Percentiles rank a stretch among this genome's conserved stretches.
phyloP scores from a whole-genome alignment of 2,113 vertebrate species.

The Spilogale gracilis region DNA sequence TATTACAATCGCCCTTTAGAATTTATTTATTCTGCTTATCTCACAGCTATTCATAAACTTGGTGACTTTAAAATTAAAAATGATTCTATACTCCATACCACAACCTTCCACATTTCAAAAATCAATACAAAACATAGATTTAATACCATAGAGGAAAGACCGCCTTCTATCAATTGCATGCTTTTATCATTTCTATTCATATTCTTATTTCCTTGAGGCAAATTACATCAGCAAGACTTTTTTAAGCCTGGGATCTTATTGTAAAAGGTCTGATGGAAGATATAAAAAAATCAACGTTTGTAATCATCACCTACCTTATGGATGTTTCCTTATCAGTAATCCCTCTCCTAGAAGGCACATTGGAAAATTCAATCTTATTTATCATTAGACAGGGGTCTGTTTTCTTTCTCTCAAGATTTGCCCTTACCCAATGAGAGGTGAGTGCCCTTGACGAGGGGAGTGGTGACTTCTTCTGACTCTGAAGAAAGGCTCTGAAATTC shows the following conservation, averaged over 20 bases:
- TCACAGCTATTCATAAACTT: constrained; percentile 23
- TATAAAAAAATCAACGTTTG: constrained; percentile 65
- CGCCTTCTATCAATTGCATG: constrained; percentile 32
- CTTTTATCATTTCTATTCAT: constrained; percentile 55
- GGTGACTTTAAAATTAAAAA: constrained; percentile 61
- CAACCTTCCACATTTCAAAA: constrained; percentile 68
- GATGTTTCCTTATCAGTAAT: constrained; percentile 84
- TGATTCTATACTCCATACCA: neutral
- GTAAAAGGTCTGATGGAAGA: constrained; percentile 60
- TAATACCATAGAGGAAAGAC: constrained; percentile 51
- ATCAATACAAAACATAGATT: constrained; percentile 66
- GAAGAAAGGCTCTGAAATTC: constrained; percentile 87
- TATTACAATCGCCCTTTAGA: neutral
- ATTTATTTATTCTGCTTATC: constrained; percentile 31
- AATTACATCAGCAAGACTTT: neutral
- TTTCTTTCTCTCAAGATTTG: constrained; percentile 84
- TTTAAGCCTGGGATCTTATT: neutral
- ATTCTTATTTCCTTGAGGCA: constrained; percentile 65
- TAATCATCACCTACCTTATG: constrained; percentile 90
- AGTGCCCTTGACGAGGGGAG: constrained; percentile 3
- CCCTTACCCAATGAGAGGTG: constrained; percentile 89
- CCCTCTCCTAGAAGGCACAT: constrained; percentile 82
- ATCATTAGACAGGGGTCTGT: constrained; percentile 80
- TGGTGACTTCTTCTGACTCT: constrained; percentile 78
- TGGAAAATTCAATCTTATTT: constrained; percentile 84